Base-by-base conservation (phyloP, 2,888 invertebrate genomes). In the Sminthurinus aureus region DNA sequence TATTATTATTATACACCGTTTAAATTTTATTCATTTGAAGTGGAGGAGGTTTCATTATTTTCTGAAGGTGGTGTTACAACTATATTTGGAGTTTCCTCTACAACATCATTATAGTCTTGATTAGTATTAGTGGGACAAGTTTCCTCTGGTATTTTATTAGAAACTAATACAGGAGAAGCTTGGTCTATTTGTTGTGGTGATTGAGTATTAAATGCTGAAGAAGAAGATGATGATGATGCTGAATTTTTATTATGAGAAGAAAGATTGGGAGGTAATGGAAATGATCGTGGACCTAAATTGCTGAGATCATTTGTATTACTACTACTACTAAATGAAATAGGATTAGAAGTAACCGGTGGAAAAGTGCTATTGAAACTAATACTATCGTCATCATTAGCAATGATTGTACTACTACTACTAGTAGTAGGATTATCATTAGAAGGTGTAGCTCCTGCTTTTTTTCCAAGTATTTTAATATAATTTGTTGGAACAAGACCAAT, bases 401-500 rank as follows among this genome's bases (percentile, higher is more conserved):
- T 1, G 38, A 6, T 38, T 38, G 38, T 38, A 6, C 38, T 38
- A 38, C 38, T 38, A 38, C 38, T 38, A 38, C 6, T 38, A 38
- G 38, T 38, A 38, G 6, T 38, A 6, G 38, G 6, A 58, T 58
- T 58, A 2, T 13, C 52, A 11, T 13, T 18, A 6, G 52, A 24
- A 15, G 24, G 9, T 4, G 78, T 26, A 38, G 18, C 26, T 67
- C 79, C 82, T 18, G 67, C 73, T 11, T 76, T 38, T 67, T 82
- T 85, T 20, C 85, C 85, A 13, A 85, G 64, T 13, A 85, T 80
- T 50, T 84, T 91, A 20, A 93, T 90, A 89, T 93, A 92, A 89
- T 92, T 92, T 52, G 91, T 91, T 12, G 93, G 93, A 79, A 93
- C 90, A 1, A 93, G 88, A 11, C 93, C 93, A 38, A 90, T 90